These are phyloP conservation scores for Pyrochroa serraticornis DNA, from an alignment of 2,888 invertebrate genomes.

Conservation along the genomic window DNA sequence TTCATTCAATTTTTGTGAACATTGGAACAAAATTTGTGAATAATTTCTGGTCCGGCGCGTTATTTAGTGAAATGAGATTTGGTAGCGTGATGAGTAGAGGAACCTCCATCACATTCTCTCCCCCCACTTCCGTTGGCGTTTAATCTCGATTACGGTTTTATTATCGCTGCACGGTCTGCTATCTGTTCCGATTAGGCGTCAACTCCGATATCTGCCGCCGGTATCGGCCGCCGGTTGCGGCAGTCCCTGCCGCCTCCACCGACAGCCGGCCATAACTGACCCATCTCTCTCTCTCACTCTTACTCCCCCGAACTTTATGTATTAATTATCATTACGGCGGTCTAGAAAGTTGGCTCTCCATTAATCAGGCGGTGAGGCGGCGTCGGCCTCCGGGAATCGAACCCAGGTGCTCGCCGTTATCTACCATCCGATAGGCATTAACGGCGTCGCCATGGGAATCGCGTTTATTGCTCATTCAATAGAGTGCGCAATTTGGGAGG, in stretches of 20 bases:
- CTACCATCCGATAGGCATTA: conserved; percentile 32
- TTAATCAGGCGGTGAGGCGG: conserved; percentile 35
- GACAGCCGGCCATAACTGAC: conserved; percentile 27
- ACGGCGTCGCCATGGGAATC: conserved; percentile 19
- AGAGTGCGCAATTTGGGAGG: conserved; percentile 1
- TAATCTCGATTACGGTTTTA: conserved; percentile 19
- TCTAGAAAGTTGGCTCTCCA: conserved; percentile 34
- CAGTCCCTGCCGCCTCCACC: conserved; percentile 1
- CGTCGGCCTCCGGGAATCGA: conserved; percentile 32
- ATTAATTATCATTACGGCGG: conserved; percentile 40
- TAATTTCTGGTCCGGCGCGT: too few species aligned
- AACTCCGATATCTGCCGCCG: conserved; percentile 15
- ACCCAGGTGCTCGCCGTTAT: conserved; percentile 38
- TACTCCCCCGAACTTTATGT: conserved; percentile 30
- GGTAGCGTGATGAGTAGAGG: conserved; percentile 10
- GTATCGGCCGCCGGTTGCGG: too few species aligned
- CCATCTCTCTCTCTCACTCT: conserved; percentile 6
- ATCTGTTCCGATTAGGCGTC: conserved; percentile 3
- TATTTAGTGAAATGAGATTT: neutral
- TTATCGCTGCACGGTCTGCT: conserved; percentile 15
- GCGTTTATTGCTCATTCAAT: conserved; percentile 20
- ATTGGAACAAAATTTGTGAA: too few species aligned
- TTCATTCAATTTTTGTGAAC: too few species aligned
- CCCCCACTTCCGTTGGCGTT: conserved; percentile 2
- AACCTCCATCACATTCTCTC: conserved; percentile 6